Conservation (phyloP, 2,888 invertebrate species). For the Boloria selene region DNA sequence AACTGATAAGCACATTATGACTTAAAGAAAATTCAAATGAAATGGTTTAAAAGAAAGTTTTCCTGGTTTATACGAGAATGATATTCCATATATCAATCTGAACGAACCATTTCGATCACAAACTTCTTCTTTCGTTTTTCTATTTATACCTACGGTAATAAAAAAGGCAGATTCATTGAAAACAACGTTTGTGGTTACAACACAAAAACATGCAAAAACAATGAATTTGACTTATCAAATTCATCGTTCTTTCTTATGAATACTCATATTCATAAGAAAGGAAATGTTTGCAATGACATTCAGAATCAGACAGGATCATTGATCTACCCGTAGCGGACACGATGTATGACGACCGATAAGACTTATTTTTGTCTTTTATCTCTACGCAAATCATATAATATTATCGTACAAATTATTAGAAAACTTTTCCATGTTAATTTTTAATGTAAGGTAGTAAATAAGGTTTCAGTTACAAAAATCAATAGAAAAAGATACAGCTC, state of each 20-base stretch:
- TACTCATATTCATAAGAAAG: slow-evolving; percentile 47
- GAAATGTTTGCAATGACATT: slow-evolving; percentile 68
- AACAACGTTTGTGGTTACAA: neutral
- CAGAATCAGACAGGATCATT: slow-evolving; percentile 64
- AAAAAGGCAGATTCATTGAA: too few species aligned
- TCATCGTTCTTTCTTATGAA: too few species aligned
- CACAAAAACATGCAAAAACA: neutral
- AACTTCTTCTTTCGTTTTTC: too few species aligned
- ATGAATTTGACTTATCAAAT: slow-evolving; percentile 38
- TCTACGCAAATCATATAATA: slow-evolving; percentile 17
- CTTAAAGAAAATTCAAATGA: too few species aligned
- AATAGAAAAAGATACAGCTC: neutral
- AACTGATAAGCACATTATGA: too few species aligned
- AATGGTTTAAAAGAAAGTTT: too few species aligned
- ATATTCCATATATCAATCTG: too few species aligned
- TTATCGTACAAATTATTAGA: slow-evolving; percentile 16
- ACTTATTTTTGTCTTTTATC: slow-evolving; percentile 38
- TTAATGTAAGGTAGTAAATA: too few species aligned
- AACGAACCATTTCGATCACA: too few species aligned
- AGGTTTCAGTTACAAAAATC: neutral
- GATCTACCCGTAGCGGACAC: slow-evolving; percentile 52
- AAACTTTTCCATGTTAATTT: neutral
- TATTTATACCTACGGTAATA: too few species aligned
- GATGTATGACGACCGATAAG: slow-evolving; percentile 40
- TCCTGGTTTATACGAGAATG: too few species aligned